Percentiles rank a stretch among this genome's conserved stretches.
Evolutionary conservation across 2,113 vertebrate species (phyloP).

Genomic region (Phyllopteryx taeniolatus): DNA sequence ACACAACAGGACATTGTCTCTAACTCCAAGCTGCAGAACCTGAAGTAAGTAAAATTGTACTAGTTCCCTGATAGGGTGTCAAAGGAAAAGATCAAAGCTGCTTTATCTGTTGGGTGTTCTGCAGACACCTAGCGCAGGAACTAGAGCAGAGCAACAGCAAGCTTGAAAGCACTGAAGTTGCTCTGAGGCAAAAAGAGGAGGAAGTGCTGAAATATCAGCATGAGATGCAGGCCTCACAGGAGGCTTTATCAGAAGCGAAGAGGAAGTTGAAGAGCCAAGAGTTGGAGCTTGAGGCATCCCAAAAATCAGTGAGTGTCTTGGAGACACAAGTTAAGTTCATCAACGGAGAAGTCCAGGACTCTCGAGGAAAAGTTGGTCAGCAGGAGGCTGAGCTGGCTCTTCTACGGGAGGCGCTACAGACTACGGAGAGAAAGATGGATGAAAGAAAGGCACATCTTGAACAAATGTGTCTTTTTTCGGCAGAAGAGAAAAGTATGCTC

Average conservation of each 20-base stretch:
- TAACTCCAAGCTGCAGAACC: constrained; percentile 74
- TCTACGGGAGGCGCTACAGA: constrained; percentile 74
- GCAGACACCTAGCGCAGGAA: constrained; percentile 75
- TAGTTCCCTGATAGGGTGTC: background rate
- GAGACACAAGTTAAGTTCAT: constrained; percentile 72
- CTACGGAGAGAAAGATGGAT: constrained; percentile 74
- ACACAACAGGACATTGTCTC: constrained; percentile 68
- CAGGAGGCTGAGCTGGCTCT: constrained; percentile 72
- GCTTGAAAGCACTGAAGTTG: constrained; percentile 61
- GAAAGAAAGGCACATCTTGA: constrained; percentile 77
- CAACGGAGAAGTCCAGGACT: constrained; percentile 67
- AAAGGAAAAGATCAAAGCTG: background rate
- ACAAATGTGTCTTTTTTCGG: constrained; percentile 75
- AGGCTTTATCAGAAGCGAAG: constrained; percentile 43
- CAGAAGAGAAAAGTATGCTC: constrained; percentile 82
- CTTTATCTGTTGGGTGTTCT: constrained; percentile 14
- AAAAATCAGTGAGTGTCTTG: constrained; percentile 43
- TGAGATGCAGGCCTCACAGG: constrained; percentile 50
- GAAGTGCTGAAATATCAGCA: constrained; percentile 38
- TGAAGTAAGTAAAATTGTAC: constrained; percentile 69
- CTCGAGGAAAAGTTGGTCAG: constrained; percentile 62
- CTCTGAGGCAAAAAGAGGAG: constrained; percentile 73
- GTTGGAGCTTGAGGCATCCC: constrained; percentile 44
- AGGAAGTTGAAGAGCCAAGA: constrained; percentile 47
- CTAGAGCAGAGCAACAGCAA: constrained; percentile 71